phyloP scores from a whole-genome alignment of 1,140 invertebrate genomes.

The Diorhabda carinulata region DNA sequence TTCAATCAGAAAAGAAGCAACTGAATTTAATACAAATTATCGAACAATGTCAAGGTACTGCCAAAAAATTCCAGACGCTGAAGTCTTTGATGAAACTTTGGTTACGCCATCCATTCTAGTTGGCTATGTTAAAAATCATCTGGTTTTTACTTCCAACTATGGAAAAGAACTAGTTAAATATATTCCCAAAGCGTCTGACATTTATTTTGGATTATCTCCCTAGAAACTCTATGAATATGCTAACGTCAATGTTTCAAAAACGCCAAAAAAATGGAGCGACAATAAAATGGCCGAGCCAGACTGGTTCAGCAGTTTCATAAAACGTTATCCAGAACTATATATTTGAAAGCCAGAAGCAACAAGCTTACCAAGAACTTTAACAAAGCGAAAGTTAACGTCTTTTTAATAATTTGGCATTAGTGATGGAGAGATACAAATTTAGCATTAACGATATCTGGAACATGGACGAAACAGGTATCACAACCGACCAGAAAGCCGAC shows the following conservation, averaged over 20 bases:
- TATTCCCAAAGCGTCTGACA: not conserved
- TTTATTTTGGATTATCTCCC: not conserved
- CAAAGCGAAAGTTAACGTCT: conserved; percentile 7
- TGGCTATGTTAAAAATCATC: too few relatives aligned
- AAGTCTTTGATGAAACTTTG: not conserved
- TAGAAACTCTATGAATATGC: conserved; percentile 6
- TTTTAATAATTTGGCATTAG: conserved; percentile 36
- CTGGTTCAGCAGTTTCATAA: conserved; percentile 23
- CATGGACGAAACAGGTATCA: conserved; percentile 48
- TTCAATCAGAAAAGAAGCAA: too few relatives aligned
- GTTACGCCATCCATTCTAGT: not conserved
- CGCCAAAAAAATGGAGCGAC: conserved; percentile 6
- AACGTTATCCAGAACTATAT: conserved; percentile 16
- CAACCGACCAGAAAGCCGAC: conserved; percentile 47
- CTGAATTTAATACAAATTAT: too few relatives aligned
- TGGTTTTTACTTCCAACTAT: too few relatives aligned
- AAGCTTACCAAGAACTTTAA: not conserved
- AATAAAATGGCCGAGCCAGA: conserved; percentile 13
- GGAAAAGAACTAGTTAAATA: not conserved
- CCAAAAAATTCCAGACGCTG: not conserved
- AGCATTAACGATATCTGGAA: conserved; percentile 46
- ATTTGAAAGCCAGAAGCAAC: conserved; percentile 16
- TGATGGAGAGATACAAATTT: conserved; percentile 40
- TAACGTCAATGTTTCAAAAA: not conserved
- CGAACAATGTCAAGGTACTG: too few relatives aligned